Evolutionary conservation across 2,113 vertebrate species (phyloP).

Genomic region (Callipepla squamata): DNA sequence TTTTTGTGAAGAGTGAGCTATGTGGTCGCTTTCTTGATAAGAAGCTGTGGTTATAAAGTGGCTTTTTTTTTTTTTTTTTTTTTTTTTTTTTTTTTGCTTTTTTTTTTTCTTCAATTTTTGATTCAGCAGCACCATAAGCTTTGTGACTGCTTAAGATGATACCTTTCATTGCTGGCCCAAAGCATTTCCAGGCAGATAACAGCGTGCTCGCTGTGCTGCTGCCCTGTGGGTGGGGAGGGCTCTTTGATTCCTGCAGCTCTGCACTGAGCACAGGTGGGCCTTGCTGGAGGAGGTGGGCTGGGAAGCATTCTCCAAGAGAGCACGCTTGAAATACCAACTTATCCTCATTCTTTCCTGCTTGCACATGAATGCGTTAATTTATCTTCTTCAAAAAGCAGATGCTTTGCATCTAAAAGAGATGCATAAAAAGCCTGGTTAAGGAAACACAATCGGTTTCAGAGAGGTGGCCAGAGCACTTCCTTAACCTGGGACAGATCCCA

Average conservation of each 20-base stretch:
- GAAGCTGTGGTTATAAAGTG: not conserved
- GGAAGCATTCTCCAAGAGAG: not conserved
- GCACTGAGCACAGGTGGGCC: not conserved
- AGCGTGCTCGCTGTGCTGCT: not conserved
- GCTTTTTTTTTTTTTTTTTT: not conserved
- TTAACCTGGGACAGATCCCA: not conserved
- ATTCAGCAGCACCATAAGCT: not conserved
- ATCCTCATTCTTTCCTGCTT: not conserved
- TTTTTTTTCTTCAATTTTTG: not conserved
- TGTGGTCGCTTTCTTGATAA: not conserved
- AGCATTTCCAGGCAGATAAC: not conserved
- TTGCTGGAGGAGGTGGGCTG: not conserved
- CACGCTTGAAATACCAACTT: no score
- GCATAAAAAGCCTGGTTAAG: not conserved
- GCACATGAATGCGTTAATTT: fast-evolving
- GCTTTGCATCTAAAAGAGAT: not conserved
- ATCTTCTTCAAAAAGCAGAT: no score
- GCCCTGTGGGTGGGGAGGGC: not conserved
- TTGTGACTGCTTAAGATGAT: not conserved
- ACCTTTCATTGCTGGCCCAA: not conserved
- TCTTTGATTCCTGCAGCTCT: not conserved
- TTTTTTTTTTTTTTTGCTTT: not conserved
- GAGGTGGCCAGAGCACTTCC: not conserved
- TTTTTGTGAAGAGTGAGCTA: not conserved
- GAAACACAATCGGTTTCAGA: not conserved